Evolutionary conservation across 2,888 invertebrate species (phyloP).

Genomic region (Drosophila testacea): DNA sequence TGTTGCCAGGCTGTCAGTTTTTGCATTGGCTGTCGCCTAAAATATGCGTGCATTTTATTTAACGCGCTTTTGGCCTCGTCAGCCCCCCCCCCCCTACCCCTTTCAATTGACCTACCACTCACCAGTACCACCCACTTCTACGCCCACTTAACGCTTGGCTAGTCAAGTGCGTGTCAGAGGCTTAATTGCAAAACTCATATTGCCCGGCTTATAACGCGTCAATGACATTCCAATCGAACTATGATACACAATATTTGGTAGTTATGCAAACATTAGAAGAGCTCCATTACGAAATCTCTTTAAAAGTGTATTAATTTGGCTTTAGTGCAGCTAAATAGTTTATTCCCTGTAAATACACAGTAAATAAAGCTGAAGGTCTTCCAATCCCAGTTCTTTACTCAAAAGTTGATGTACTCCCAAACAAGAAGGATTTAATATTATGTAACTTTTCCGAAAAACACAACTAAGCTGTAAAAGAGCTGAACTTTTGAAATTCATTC

Average conservation of each 20-base stretch:
- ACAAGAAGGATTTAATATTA: too few species aligned
- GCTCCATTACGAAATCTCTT: background rate
- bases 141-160: slow-evolving; percentile 14
- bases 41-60: slow-evolving; percentile 74
- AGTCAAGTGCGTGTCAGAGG: slow-evolving; percentile 49
- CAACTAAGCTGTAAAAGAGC: too few species aligned
- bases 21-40: slow-evolving; percentile 66
- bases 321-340: too few species aligned
- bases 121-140: background rate
- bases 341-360: too few species aligned
- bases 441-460: too few species aligned
- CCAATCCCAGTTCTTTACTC: too few species aligned
- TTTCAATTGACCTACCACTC: background rate
- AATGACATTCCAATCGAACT: slow-evolving; percentile 18
- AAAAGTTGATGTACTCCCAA: too few species aligned
- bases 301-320: background rate
- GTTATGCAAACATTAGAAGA: slow-evolving; percentile 5
- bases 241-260: slow-evolving; percentile 14
- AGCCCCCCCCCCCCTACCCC: background rate
- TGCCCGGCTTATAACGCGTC: slow-evolving; percentile 48
- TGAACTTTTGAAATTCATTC: too few species aligned
- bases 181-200: slow-evolving; percentile 61
- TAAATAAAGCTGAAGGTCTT: too few species aligned
- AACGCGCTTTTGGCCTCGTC: slow-evolving; percentile 48
- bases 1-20: slow-evolving; percentile 43